Evolutionary conservation across 2,797 vertebrate species (phyloP), one percentile per base, ranked within the genome.

Genomic region (Phoebastria nigripes): DNA sequence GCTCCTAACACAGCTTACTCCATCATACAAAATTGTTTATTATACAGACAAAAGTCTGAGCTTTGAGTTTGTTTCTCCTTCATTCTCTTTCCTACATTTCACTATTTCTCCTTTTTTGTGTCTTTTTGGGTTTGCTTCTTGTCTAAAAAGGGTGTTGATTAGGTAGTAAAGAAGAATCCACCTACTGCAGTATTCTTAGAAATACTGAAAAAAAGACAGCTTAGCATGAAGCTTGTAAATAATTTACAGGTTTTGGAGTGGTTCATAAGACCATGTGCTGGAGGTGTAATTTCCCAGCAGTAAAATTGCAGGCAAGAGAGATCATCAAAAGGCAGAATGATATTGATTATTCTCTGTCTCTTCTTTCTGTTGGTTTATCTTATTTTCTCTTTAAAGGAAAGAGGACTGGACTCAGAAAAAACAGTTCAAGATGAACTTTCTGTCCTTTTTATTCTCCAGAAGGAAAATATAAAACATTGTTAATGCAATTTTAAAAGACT

Each of bases 161-260:
- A 66, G 18, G 18, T 25, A 71, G 35, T 51, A 76, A 87, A 87
- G 55, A 84, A 18, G 52, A 94, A 82, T 56, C 35, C 19, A 70
- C 33, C 29, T 41, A 33, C 33, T 62, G 46, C 42, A 71, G 13
- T 81, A 71, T 46, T 73, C 79, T 89, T 42, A 55, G 54, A 86
- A 76, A 61, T 74, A 65, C 49, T 83, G 51, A 54, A 91, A 62
- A 46, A 63, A 42, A 89, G 55, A 17, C 39, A 54, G 42, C 47
- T 84, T 84, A 81, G 42, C 67, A 42, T 76, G 73, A 92, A 42
- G 15, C 44, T 82, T 92, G 63, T 94, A 77, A 95, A 95, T 95
- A 89, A 95, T 96, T 96, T 82, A 91, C 73, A 80, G 21, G 21
- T 54, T 93, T 96, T 84, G 70, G 39, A 92, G 37, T 77, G 33